phyloP scores from a whole-genome alignment of 2,113 vertebrate genomes.

The Daboia siamensis region DNA sequence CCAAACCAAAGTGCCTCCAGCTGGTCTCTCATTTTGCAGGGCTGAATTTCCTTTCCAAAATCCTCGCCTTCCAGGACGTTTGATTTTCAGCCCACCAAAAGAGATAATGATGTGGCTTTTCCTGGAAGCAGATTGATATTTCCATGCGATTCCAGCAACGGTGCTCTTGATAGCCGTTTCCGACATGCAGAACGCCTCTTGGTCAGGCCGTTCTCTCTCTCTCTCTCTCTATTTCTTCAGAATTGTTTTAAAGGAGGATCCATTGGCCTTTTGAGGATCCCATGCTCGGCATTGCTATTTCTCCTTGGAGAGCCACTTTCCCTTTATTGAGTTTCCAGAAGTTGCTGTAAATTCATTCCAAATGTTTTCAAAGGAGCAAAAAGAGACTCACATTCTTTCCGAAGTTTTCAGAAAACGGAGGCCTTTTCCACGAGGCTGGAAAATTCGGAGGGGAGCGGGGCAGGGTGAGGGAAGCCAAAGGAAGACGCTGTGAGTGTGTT shows the following conservation, averaged over 20 bases:
- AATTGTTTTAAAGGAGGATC: conserved; percentile 44
- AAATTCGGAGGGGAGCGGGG: conserved; percentile 18
- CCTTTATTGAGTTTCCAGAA: conserved; percentile 79
- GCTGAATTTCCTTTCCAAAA: not conserved
- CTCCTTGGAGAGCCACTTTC: conserved; percentile 72
- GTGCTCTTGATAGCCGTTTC: conserved; percentile 1
- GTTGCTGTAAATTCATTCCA: conserved; percentile 82
- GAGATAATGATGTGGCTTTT: not conserved
- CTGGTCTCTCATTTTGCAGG: not conserved
- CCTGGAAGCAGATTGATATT: not conserved
- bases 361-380: conserved; percentile 78
- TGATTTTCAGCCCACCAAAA: not conserved
- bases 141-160: not conserved
- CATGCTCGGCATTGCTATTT: conserved; percentile 71
- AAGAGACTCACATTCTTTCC: conserved; percentile 75
- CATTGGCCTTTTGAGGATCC: conserved; percentile 69
- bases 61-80: not conserved
- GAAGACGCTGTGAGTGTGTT: not conserved
- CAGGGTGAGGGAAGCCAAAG: not conserved
- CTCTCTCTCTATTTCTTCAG: conserved; percentile 1
- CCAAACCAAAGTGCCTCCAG: not conserved
- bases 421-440: conserved; percentile 65
- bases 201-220: not conserved
- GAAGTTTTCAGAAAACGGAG: conserved; percentile 72
- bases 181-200: not conserved